These are phyloP conservation scores for Tetranychus piercei DNA, from an alignment of 2,888 invertebrate genomes.

Conservation along the genomic window DNA sequence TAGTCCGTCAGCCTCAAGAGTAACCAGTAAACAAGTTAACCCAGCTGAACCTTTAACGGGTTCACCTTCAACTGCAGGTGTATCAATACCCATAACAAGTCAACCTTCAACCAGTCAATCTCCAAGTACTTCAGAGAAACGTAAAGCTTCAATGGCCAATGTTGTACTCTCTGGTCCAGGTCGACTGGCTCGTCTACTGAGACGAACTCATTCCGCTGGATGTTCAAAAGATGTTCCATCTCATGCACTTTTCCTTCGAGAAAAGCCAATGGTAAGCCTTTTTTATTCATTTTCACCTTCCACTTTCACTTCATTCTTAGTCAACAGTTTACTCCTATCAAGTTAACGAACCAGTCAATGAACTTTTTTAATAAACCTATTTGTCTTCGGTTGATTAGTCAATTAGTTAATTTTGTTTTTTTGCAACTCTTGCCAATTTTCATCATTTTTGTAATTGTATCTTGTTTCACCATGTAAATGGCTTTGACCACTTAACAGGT, in stretches of 20 bases:
- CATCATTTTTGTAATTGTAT: no score
- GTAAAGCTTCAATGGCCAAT: constrained; percentile 21
- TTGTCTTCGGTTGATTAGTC: no score
- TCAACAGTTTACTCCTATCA: no score
- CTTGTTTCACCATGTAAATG: no score
- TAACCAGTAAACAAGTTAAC: background rate
- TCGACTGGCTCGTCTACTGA: constrained; percentile 23
- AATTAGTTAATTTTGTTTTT: no score
- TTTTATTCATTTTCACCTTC: background rate
- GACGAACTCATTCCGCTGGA: constrained; percentile 30
- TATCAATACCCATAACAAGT: constrained; percentile 7
- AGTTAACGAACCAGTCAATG: no score
- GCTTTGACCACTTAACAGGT: no score
- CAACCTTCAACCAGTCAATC: constrained; percentile 14
- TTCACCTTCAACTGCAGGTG: constrained; percentile 1
- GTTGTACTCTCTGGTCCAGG: constrained; percentile 20
- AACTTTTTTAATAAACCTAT: no score
- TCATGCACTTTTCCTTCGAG: constrained; percentile 32
- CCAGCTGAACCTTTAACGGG: background rate
- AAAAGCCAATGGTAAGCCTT: constrained; percentile 24
- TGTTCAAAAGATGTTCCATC: constrained; percentile 33
- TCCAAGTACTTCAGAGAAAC: constrained; percentile 7
- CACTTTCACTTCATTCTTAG: background rate
- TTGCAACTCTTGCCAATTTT: no score
- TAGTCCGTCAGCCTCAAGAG: background rate